Base-by-base conservation (phyloP, 2,888 invertebrate genomes). In the Baccha elongata region DNA sequence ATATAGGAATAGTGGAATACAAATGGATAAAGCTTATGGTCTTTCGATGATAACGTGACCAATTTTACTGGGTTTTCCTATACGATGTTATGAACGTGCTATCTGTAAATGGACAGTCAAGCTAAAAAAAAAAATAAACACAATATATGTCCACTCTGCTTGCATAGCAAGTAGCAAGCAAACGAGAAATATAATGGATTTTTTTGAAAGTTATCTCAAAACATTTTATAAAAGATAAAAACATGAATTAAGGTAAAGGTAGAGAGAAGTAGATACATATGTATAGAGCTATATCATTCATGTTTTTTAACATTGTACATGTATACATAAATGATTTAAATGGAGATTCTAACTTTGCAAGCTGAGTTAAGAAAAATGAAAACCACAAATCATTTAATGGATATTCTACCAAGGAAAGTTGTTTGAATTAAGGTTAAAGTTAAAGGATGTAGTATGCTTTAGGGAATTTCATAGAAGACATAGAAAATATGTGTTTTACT, bases 21-120 rank as follows among this genome's bases (percentile, higher is more conserved):
- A 75, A 68, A 60, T 53, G 52, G 68, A 75, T 68, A 75, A 35
- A 67, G 60, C 60, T 60, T 53, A 75, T 58, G 75, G 68, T 68
- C 15, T 52, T 60, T 52, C 15, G 44, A 68, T 68, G 75, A 75
- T 62, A 75, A 75, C 68, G 52, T 62, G 60, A 68, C 60, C 60
- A 60, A 53, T 68, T 60, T 53, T 60, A 26, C 5, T 42, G 29
- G 37, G 35, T 64, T 73, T 53, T 35, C 32, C 23, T 23, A 23
- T 48, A 23, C 23, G 8, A 26, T 48, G 3, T 4, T 58, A 15
- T 40, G 21, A 3, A 60, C 60, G 60, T 60, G 60, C 60, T 60
- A 60, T 60, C 60, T 44, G 29, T 44, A 44, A 60, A 60, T 60
- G 44, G 44, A 29, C 42, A 44, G 44, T 29, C 44, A 42, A 44